Percentiles rank a stretch among this genome's conserved stretches.
phyloP scores from a whole-genome alignment of 2,113 vertebrate species.

The Suncus etruscus region DNA sequence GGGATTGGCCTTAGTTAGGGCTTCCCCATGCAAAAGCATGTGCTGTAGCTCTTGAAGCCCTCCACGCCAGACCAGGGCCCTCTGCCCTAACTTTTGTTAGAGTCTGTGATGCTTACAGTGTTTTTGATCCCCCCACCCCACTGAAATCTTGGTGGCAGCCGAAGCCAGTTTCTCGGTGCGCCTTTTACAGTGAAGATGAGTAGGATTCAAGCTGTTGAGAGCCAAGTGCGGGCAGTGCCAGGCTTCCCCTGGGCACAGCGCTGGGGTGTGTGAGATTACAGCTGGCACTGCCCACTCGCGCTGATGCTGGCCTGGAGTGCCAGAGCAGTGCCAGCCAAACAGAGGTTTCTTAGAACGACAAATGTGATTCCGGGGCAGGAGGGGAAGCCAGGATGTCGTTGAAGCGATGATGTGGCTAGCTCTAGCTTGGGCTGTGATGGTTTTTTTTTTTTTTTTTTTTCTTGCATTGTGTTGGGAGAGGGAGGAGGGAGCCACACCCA shows the following conservation, averaged over 20 bases:
- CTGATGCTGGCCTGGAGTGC: constrained; percentile 64
- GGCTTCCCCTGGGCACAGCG: constrained; percentile 67
- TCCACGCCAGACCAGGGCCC: no score
- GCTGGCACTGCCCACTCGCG: constrained; percentile 59
- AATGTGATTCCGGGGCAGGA: constrained; percentile 13
- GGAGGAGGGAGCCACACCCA: no score
- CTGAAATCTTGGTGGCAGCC: background rate
- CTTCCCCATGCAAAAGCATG: no score
- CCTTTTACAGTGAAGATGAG: constrained; percentile 76
- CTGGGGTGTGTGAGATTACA: constrained; percentile 66
- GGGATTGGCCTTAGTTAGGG: no score
- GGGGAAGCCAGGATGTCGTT: constrained; percentile 24
- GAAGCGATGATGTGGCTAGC: constrained; percentile 13
- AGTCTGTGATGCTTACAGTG: constrained; percentile 49
- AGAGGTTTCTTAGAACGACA: constrained; percentile 74
- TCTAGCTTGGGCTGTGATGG: no score
- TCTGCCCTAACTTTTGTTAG: constrained; percentile 24
- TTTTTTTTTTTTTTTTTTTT: no score
- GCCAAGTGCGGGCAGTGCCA: constrained; percentile 72
- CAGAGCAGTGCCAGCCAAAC: constrained; percentile 51
- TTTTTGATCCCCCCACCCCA: constrained; percentile 19
- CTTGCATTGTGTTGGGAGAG: no score
- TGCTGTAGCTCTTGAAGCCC: no score
- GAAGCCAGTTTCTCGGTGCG: constrained; percentile 65
- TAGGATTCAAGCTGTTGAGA: constrained; percentile 58